These are phyloP conservation scores for Pilophorus perplexus DNA, from an alignment of 2,888 invertebrate species.

Conservation along the genomic window DNA sequence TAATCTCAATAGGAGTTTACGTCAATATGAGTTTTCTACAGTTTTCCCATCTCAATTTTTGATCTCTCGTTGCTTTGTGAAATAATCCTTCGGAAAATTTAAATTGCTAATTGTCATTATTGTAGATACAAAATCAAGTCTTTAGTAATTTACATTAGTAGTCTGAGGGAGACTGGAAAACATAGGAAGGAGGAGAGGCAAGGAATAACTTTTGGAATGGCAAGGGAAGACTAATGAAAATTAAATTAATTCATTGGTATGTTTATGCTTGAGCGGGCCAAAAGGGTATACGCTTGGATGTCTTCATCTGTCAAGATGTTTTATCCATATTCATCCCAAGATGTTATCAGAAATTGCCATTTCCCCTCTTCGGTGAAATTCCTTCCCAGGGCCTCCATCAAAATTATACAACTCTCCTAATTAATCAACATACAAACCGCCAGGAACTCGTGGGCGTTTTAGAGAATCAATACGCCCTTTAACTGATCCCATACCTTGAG, in stretches of 20 bases:
- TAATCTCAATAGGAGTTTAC: too few species aligned
- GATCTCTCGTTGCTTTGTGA: too few species aligned
- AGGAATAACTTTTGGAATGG: background rate
- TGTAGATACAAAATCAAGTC: background rate
- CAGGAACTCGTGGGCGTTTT: too few species aligned
- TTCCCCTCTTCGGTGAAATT: too few species aligned
- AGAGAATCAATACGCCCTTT: too few species aligned
- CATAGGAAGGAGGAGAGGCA: background rate
- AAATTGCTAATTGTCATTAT: constrained; percentile 22
- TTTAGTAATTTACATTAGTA: constrained; percentile 10
- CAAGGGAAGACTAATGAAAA: constrained; percentile 10
- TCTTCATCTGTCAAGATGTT: constrained; percentile 20
- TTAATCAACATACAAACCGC: too few species aligned
- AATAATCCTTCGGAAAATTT: constrained; percentile 1
- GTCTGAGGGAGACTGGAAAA: background rate
- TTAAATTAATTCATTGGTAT: constrained; percentile 30
- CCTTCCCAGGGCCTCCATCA: too few species aligned
- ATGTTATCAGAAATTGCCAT: background rate
- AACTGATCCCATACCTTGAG: too few species aligned
- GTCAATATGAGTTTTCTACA: too few species aligned
- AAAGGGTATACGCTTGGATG: background rate
- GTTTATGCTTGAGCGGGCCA: constrained; percentile 17
- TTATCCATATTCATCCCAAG: constrained; percentile 19
- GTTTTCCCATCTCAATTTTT: too few species aligned
- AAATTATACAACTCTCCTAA: too few species aligned